phyloP scores from a whole-genome alignment of 1,140 invertebrate species.

The Drosophila subpulchrella region DNA sequence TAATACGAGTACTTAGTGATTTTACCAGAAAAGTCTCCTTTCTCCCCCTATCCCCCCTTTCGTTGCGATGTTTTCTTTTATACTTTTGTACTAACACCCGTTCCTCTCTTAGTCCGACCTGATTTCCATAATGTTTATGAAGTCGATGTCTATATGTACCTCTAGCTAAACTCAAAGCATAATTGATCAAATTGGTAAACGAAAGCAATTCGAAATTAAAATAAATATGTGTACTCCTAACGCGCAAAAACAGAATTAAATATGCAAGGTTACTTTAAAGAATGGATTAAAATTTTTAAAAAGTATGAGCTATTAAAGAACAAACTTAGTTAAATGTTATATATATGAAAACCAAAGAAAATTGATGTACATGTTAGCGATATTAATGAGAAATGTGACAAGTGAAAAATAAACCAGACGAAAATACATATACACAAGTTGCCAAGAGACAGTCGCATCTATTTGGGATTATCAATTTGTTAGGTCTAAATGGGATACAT shows the following conservation, averaged over 20 bases:
- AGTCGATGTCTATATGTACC: constrained; percentile 41
- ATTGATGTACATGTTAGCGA: constrained; percentile 84
- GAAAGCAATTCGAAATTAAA: constrained; percentile 56
- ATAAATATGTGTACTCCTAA: constrained; percentile 48
- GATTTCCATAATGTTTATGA: constrained; percentile 40
- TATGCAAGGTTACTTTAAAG: constrained; percentile 62
- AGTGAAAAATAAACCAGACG: constrained; percentile 68
- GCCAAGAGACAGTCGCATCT: constrained; percentile 35
- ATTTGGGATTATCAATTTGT: constrained; percentile 23
- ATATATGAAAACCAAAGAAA: constrained; percentile 53
- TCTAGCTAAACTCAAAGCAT: constrained; percentile 63
- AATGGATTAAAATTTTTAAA: constrained; percentile 48
- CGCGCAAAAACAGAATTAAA: constrained; percentile 53
- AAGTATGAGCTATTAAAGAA: constrained; percentile 71
- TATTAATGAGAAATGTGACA: constrained; percentile 81
- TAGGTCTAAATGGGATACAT: constrained; percentile 3
- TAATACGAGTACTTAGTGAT: constrained; percentile 8
- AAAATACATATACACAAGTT: constrained; percentile 71
- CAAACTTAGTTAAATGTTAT: constrained; percentile 84
- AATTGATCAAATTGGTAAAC: constrained; percentile 59
- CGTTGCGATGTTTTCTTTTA: constrained; percentile 68
- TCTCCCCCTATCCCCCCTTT: constrained; percentile 21
- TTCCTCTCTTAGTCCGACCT: constrained; percentile 27
- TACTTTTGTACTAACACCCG: constrained; percentile 73
- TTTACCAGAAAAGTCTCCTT: constrained; percentile 5